Percentiles rank a stretch among this genome's conserved stretches.
Conservation (phyloP, 2,113 vertebrate genomes). For the Ploceus nigricollis region DNA sequence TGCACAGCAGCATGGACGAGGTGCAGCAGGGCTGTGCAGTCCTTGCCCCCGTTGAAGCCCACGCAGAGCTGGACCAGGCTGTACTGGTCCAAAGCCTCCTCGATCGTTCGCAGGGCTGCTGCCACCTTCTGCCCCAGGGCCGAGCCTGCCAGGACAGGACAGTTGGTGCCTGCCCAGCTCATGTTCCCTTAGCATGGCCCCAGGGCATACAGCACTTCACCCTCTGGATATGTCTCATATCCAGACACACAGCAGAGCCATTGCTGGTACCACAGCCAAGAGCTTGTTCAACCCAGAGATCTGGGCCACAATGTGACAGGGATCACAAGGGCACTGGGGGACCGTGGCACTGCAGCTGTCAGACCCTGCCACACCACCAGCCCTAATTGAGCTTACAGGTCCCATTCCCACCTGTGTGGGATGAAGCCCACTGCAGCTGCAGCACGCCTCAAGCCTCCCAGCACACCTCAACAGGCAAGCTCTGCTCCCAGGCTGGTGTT, state of each 20-base stretch:
- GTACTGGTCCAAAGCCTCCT: constrained; percentile 83
- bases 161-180: not conserved
- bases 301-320: not conserved
- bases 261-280: not conserved
- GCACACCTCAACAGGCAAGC: not conserved
- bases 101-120: constrained; percentile 81
- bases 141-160: constrained; percentile 70
- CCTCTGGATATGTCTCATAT: rapidly evolving
- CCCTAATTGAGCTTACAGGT: not conserved
- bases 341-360: not conserved
- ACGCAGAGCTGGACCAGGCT: constrained; percentile 81
- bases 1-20: constrained; percentile 85
- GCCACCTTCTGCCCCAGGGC: constrained; percentile 84
- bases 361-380: rapidly evolving
- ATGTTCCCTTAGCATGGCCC: rapidly evolving
- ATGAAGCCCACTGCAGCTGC: not conserved
- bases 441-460: not conserved
- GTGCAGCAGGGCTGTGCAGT: constrained; percentile 93
- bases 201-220: rapidly evolving
- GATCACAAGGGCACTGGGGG: not conserved
- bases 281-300: rapidly evolving
- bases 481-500: not conserved
- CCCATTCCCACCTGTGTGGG: not conserved
- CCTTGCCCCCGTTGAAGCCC: constrained; percentile 97
- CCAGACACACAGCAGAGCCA: rapidly evolving